phyloP scores from a whole-genome alignment of 2,888 invertebrate genomes.

The Coelopa pilipes region DNA sequence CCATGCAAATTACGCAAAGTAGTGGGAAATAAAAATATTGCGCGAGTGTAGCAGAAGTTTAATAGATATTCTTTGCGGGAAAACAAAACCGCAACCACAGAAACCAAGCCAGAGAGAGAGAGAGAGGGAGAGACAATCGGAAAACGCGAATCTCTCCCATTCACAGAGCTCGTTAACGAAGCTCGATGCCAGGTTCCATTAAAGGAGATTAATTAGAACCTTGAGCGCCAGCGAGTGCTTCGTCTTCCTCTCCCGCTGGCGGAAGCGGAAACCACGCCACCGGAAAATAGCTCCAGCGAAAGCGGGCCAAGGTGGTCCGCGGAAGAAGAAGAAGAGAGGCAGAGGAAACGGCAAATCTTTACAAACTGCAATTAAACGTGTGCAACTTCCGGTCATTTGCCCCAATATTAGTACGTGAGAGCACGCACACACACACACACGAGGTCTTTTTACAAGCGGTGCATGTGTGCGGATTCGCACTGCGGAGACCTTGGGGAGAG shows the following conservation, averaged over 20 bases:
- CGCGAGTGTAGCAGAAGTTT: too few relatives aligned
- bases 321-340: not conserved
- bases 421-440: not conserved
- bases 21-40: too few relatives aligned
- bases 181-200: too few relatives aligned
- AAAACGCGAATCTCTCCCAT: too few relatives aligned
- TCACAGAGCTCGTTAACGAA: too few relatives aligned
- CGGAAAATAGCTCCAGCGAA: not conserved
- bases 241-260: not conserved
- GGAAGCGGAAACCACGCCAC: not conserved
- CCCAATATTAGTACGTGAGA: not conserved
- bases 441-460: not conserved
- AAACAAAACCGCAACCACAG: too few relatives aligned
- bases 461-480: not conserved
- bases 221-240: not conserved
- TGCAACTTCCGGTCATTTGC: slow-evolving; percentile 2
- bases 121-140: too few relatives aligned
- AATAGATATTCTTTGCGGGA: too few relatives aligned
- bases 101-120: too few relatives aligned
- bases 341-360: not conserved
- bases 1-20: too few relatives aligned
- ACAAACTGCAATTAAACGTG: slow-evolving; percentile 10
- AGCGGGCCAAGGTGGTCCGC: too few relatives aligned
- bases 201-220: too few relatives aligned
- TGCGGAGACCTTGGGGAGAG: not conserved